A percentile compares a stretch with the other conserved stretches of the same genome.
phyloP scores from a whole-genome alignment of 2,888 invertebrate species.

The Drosophila mettleri region DNA sequence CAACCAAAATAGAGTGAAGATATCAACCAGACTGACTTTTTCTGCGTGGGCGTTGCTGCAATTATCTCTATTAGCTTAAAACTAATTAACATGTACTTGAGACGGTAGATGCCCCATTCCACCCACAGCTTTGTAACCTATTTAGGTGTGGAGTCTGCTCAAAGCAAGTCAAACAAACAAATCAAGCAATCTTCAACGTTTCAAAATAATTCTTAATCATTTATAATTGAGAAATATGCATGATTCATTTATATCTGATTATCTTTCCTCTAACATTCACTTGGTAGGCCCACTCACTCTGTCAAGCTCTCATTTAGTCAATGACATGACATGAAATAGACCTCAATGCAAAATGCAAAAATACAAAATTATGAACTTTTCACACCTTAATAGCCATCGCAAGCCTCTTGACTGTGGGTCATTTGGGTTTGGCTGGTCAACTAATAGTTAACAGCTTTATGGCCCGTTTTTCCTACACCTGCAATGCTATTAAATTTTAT shows the following conservation, averaged over 20 bases:
- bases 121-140: conserved; percentile 5
- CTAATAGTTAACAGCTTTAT: conserved; percentile 33
- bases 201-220: neutral
- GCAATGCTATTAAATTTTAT: conserved; percentile 58
- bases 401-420: conserved; percentile 17
- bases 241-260: neutral
- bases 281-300: neutral
- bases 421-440: conserved; percentile 29
- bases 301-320: conserved; percentile 12
- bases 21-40: conserved; percentile 29
- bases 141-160: neutral
- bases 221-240: neutral
- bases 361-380: conserved; percentile 58
- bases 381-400: conserved; percentile 57
- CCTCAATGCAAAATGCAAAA: conserved; percentile 24
- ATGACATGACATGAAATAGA: conserved; percentile 23
- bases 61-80: conserved; percentile 42
- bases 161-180: conserved; percentile 1
- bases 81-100: conserved; percentile 45
- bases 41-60: conserved; percentile 33
- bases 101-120: neutral
- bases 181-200: neutral
- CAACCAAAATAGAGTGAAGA: conserved; percentile 28
- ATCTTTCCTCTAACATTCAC: neutral
- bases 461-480: conserved; percentile 35